These are phyloP conservation scores for Menura novaehollandiae DNA, from an alignment of 2,113 vertebrate genomes.

Conservation along the genomic window DNA sequence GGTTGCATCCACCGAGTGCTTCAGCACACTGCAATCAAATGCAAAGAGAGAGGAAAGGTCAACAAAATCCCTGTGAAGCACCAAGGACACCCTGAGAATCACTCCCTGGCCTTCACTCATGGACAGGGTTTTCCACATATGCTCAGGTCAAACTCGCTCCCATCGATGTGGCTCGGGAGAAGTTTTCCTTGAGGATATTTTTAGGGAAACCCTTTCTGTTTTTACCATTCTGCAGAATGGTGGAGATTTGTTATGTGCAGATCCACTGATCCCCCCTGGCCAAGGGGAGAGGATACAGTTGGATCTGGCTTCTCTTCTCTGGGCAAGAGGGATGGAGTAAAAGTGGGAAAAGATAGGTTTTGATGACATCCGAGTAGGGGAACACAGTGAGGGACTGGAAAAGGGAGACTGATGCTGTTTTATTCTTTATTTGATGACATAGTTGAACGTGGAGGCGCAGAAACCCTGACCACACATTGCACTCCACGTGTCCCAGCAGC, in stretches of 20 bases:
- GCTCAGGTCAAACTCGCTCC: slow-evolving; percentile 12
- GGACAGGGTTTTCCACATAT: neutral
- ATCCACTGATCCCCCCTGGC: neutral
- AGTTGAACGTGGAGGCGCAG: neutral
- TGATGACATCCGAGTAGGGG: neutral
- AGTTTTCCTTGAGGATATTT: slow-evolving; percentile 5
- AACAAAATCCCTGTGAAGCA: neutral
- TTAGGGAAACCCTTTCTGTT: neutral
- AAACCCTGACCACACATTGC: neutral
- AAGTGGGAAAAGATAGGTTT: neutral
- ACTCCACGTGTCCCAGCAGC: neutral
- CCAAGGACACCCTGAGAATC: neutral
- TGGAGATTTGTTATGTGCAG: neutral
- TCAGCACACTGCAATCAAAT: slow-evolving; percentile 83
- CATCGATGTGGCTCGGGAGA: neutral
- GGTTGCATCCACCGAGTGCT: slow-evolving; percentile 95
- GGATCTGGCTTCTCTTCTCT: slow-evolving; percentile 34
- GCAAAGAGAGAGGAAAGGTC: slow-evolving; percentile 20
- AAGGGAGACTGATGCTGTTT: neutral
- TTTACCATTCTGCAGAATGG: neutral
- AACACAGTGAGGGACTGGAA: neutral
- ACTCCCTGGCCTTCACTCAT: neutral
- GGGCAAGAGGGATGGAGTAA: neutral
- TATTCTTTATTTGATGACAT: neutral
- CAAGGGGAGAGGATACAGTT: neutral